These are phyloP conservation scores for Ophioninae sp. DNA, from an alignment of 2,888 invertebrate species.

Conservation along the genomic window DNA sequence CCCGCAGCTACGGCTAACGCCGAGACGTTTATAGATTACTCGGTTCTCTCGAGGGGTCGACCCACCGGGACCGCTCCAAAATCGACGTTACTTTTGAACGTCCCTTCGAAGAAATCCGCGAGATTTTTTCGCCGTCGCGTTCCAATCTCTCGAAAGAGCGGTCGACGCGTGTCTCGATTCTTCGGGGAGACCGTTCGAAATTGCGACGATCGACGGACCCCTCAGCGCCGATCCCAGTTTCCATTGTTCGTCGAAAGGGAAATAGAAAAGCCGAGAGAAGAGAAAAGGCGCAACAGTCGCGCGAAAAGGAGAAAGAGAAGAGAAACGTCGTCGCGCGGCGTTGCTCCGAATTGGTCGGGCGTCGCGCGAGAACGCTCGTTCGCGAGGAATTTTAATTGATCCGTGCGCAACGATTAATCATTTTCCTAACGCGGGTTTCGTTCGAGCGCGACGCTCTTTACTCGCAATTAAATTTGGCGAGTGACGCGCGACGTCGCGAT, in stretches of 20 bases:
- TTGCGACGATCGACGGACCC: no score
- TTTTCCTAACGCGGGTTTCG: constrained; percentile 4
- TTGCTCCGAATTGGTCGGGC: neutral
- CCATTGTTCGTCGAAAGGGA: neutral
- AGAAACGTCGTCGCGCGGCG: neutral
- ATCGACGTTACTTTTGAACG: no score
- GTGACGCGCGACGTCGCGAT: neutral
- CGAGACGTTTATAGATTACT: constrained; percentile 60
- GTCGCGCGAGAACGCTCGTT: neutral
- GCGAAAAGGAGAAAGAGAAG: neutral
- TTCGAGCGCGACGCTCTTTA: neutral
- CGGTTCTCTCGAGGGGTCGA: constrained; percentile 39
- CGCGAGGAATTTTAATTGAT: constrained; percentile 24
- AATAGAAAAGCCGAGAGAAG: neutral
- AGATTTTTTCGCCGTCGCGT: no score
- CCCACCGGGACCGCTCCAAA: no score
- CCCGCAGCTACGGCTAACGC: constrained; percentile 52
- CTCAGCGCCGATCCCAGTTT: no score
- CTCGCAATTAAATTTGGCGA: constrained; percentile 28
- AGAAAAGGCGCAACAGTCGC: neutral
- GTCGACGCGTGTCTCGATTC: no score
- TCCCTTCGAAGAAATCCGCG: no score
- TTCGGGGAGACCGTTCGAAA: constrained; percentile 14
- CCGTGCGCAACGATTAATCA: constrained; percentile 20
- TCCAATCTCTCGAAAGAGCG: no score